These are phyloP conservation scores for Apis cerana DNA, from an alignment of 1,140 invertebrate species.

Conservation along the genomic window DNA sequence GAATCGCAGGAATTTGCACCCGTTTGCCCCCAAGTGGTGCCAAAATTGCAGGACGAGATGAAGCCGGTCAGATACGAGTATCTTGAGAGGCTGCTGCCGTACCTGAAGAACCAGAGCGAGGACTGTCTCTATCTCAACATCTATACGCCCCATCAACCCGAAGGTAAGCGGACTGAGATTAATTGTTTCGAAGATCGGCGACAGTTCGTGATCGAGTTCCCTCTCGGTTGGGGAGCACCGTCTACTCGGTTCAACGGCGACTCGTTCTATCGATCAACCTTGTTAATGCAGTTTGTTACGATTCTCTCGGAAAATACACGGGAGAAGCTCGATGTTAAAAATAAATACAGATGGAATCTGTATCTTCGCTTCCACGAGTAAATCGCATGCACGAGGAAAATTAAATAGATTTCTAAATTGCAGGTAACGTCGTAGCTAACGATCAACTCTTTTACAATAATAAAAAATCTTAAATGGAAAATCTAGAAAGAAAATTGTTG, in stretches of 20 bases:
- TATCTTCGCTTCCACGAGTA: too few relatives aligned
- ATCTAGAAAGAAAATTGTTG: too few relatives aligned
- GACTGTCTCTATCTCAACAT: constrained; percentile 97
- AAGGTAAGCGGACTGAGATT: constrained; percentile 74
- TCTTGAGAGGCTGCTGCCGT: constrained; percentile 86
- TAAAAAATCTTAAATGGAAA: too few relatives aligned
- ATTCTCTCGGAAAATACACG: too few relatives aligned
- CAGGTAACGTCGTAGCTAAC: too few relatives aligned
- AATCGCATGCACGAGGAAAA: too few relatives aligned
- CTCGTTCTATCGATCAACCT: neutral
- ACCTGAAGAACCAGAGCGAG: constrained; percentile 91
- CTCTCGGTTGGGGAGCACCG: neutral
- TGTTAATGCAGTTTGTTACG: too few relatives aligned
- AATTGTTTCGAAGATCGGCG: constrained; percentile 38
- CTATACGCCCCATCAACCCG: constrained; percentile 90
- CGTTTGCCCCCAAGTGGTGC: constrained; percentile 92
- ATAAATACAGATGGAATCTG: too few relatives aligned
- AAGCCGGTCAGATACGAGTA: constrained; percentile 86
- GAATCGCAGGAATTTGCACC: constrained; percentile 88
- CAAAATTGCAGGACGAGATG: constrained; percentile 82
- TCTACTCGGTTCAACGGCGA: too few relatives aligned
- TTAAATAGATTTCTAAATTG: too few relatives aligned
- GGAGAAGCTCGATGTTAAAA: too few relatives aligned
- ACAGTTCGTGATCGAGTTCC: constrained; percentile 20
- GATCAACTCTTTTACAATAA: too few relatives aligned